These are phyloP conservation scores for Magallana ariakensis DNA, from an alignment of 1,140 invertebrate species.

Conservation along the genomic window DNA sequence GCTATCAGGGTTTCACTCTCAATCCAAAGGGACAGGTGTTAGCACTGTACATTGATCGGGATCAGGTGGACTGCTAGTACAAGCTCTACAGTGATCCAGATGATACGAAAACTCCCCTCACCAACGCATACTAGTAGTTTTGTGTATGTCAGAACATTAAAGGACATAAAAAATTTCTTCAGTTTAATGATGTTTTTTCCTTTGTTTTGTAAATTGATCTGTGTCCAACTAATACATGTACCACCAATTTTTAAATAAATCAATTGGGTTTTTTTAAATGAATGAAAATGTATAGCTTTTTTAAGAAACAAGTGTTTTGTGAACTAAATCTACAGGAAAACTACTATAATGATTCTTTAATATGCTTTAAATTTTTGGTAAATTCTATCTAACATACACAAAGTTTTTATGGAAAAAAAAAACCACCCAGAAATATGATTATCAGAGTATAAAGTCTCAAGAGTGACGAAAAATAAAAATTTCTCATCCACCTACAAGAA, in stretches of 20 bases:
- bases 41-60: neutral
- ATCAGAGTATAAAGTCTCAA: conserved; percentile 12
- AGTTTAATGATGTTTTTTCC: no score
- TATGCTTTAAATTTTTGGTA: neutral
- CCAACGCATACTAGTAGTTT: neutral
- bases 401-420: neutral
- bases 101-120: conserved; percentile 31
- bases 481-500: conserved; percentile 59
- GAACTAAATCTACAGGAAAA: neutral
- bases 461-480: conserved; percentile 23
- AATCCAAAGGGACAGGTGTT: conserved; percentile 6
- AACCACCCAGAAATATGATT: neutral
- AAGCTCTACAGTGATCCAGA: conserved; percentile 33
- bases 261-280: no score
- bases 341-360: no score
- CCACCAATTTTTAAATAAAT: no score
- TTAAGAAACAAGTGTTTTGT: no score
- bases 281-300: no score
- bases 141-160: conserved; percentile 5
- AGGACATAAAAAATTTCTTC: no score
- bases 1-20: neutral
- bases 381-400: conserved; percentile 25
- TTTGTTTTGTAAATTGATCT: no score
- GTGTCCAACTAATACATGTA: neutral
- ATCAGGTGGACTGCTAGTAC: neutral